These are phyloP conservation scores for Myotis vivesi DNA, from an alignment of 2,797 vertebrate species.

Conservation along the genomic window DNA sequence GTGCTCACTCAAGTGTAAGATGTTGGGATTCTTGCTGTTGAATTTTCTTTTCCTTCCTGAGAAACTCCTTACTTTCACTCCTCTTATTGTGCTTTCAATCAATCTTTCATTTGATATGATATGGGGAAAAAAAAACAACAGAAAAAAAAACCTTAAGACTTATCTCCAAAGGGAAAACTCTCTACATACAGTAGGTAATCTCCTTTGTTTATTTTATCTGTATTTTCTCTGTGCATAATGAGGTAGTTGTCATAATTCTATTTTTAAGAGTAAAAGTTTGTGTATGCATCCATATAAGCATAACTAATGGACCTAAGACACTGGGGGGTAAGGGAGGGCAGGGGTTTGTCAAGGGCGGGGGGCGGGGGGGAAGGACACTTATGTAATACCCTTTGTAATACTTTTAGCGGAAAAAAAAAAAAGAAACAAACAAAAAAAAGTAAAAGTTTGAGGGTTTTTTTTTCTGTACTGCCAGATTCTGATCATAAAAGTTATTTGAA, in stretches of 20 bases:
- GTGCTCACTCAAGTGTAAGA: conserved; percentile 60
- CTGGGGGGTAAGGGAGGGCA: too few species aligned
- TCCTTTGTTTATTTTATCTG: not conserved
- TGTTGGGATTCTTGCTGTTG: conserved; percentile 65
- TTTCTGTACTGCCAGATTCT: not conserved
- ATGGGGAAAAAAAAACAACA: not conserved
- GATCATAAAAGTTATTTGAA: conserved; percentile 13
- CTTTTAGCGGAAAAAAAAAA: too few species aligned
- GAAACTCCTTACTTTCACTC: conserved; percentile 58
- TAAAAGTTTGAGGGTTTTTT: not conserved
- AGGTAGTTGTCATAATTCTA: not conserved
- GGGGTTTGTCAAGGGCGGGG: too few species aligned
- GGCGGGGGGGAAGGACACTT: too few species aligned
- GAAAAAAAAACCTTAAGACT: not conserved
- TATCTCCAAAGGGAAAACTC: not conserved
- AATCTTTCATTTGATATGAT: conserved; percentile 71
- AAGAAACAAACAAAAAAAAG: too few species aligned
- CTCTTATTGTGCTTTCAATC: conserved; percentile 71
- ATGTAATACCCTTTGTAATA: too few species aligned
- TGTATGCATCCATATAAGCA: too few species aligned
- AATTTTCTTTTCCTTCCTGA: conserved; percentile 68
- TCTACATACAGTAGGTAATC: not conserved
- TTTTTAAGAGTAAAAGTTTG: not conserved
- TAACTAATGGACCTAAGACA: too few species aligned
- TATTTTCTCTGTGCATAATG: not conserved